Percentiles rank a stretch among this genome's conserved stretches.
Evolutionary conservation across 37 sponge, comb jelly and placozoan species (phyloP).

Genomic region (Theonella swinhoei): DNA sequence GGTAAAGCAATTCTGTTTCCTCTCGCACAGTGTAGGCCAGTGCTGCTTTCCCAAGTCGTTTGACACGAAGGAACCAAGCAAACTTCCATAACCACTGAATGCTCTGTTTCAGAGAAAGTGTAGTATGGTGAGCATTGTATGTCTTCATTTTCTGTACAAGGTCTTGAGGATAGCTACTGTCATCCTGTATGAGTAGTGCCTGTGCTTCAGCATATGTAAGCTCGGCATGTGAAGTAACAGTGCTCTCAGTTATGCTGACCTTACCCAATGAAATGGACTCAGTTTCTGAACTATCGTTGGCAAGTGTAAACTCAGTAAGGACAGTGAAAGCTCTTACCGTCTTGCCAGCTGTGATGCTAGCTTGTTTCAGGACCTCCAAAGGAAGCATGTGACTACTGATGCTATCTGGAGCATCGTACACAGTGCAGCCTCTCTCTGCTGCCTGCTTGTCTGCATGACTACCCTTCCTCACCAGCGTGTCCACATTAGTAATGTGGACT

Average conservation of each 20-base stretch:
- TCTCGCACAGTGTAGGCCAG: background rate
- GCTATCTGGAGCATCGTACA: slow-evolving; percentile 19
- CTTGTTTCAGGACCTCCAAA: background rate
- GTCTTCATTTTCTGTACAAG: background rate
- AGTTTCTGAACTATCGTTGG: background rate
- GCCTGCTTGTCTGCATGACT: slow-evolving; percentile 15
- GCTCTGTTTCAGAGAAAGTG: background rate
- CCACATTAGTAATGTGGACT: slow-evolving; percentile 58
- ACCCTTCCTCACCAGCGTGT: background rate
- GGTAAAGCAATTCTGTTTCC: background rate
- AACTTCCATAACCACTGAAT: slow-evolving; percentile 10
- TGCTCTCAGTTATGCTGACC: background rate
- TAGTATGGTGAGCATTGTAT: background rate
- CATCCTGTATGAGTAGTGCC: background rate
- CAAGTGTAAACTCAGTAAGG: background rate
- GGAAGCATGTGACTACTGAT: slow-evolving; percentile 35
- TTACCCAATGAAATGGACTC: background rate
- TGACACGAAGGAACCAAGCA: slow-evolving; percentile 18
- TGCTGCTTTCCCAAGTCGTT: slow-evolving; percentile 36
- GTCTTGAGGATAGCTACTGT: background rate
- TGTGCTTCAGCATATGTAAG: slow-evolving; percentile 34
- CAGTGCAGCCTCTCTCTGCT: slow-evolving; percentile 20
- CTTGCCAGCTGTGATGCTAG: background rate
- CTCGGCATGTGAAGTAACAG: background rate
- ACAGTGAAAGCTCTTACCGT: slow-evolving; percentile 14